Evolutionary conservation across 2,888 invertebrate genomes (phyloP).

Genomic region (Ophion costatus): DNA sequence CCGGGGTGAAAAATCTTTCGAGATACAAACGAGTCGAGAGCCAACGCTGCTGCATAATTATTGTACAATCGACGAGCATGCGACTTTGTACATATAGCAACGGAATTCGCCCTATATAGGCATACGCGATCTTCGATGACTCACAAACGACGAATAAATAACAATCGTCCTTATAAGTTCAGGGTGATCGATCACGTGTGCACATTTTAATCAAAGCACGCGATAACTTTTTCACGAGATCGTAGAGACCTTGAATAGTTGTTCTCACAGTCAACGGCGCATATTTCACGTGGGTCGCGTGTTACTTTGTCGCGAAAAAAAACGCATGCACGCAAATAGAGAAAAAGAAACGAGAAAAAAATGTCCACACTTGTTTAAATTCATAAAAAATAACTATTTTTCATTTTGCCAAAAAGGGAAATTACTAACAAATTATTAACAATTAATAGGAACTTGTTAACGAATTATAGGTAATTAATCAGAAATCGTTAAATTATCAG

Average conservation of each 20-base stretch:
- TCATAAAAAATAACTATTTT: background rate
- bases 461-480: no score
- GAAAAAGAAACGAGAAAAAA: background rate
- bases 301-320: constrained; percentile 23
- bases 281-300: constrained; percentile 33
- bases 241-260: constrained; percentile 44
- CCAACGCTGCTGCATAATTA: background rate
- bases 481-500: no score
- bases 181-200: constrained; percentile 21
- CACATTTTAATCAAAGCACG: constrained; percentile 37
- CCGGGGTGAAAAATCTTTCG: background rate
- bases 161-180: constrained; percentile 58
- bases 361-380: background rate
- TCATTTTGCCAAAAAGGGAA: background rate
- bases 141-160: constrained; percentile 49
- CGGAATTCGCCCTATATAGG: constrained; percentile 3
- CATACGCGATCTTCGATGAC: constrained; percentile 47
- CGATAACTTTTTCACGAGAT: constrained; percentile 43
- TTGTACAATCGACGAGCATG: background rate
- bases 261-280: background rate
- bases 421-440: background rate
- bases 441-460: background rate
- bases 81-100: background rate
- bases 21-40: background rate
- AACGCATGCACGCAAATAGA: constrained; percentile 11